Evolutionary conservation across 2,113 vertebrate genomes (phyloP).

Genomic region (Xyrauchen texanus): DNA sequence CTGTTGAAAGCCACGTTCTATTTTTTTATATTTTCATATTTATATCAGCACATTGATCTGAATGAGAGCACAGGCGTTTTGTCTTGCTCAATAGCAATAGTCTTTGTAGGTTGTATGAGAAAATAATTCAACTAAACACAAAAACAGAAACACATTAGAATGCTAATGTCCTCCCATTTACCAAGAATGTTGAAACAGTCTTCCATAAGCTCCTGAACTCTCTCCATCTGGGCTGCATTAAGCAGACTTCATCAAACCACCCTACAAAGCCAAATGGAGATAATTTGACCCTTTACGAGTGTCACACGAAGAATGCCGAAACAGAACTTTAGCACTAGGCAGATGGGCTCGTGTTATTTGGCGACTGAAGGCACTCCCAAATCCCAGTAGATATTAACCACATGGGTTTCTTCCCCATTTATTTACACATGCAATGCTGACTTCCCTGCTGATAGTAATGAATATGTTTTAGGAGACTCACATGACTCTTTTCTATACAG

Average conservation of each 20-base stretch:
- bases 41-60: neutral
- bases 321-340: conserved; percentile 34
- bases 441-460: conserved; percentile 56
- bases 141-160: conserved; percentile 2
- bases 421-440: conserved; percentile 59
- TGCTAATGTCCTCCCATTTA: conserved; percentile 14
- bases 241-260: conserved; percentile 15
- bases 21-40: too few species aligned
- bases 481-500: too few species aligned
- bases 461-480: too few species aligned
- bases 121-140: conserved; percentile 13
- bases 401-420: conserved; percentile 41
- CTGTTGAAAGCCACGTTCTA: too few species aligned
- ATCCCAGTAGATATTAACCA: conserved; percentile 52
- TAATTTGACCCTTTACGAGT: neutral
- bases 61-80: neutral
- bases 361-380: too few species aligned
- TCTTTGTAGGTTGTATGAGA: conserved; percentile 3
- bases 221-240: conserved; percentile 10
- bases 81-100: neutral
- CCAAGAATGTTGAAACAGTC: neutral
- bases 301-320: neutral
- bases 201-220: neutral
- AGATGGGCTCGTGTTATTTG: conserved; percentile 51
- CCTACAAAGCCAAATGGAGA: neutral